Base-by-base conservation (phyloP, 1,140 invertebrate genomes). In the Orchesella cincta region DNA sequence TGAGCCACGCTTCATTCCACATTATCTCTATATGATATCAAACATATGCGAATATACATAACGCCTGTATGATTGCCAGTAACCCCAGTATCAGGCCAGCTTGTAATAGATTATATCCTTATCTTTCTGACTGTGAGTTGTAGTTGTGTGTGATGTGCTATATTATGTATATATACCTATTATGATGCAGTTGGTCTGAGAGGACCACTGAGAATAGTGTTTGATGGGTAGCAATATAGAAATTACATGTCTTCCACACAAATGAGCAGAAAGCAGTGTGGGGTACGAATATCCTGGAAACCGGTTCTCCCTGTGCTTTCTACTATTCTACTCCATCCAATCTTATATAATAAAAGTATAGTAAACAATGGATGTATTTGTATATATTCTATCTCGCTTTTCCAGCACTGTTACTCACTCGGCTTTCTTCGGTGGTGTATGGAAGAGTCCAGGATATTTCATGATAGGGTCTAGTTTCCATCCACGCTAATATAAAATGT, bases 371-470 rank as follows among this genome's bases (percentile, higher is more conserved):
- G n/a, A n/a, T n/a, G n/a, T n/a, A n/a, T n/a, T n/a, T n/a, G n/a
- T n/a, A n/a, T n/a, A n/a, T n/a, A n/a, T n/a, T n/a, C n/a, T 46
- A 46, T 46, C 20, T 46, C 8, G 8, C 20, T 46, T 46, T 46
- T 57, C 52, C 52, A 57, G 52, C 5, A 46, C 39, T 46, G 5
- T 18, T 46, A 46, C 39, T 46, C 18, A 46, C 52, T 67, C 62
- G 62, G 62, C 62, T 67, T 67, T 67, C 62, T 67, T 67, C 62
- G 62, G 62, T 18, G 26, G 23, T 8, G 52, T 57, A 57, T n/a
- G 62, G 62, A 67, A 67, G 62, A 67, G 62, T 67, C 62, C 62
- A 67, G 62, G 2, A 14, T 33, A 31, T 31, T 18, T 57, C 54
- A 5, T 57, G 54, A n/a, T n/a, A n/a, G n/a, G n/a, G n/a, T n/a